A percentile compares a stretch with the other conserved stretches of the same genome.
phyloP scores from a whole-genome alignment of 1,140 invertebrate species.

The Eriocheir sinensis region DNA sequence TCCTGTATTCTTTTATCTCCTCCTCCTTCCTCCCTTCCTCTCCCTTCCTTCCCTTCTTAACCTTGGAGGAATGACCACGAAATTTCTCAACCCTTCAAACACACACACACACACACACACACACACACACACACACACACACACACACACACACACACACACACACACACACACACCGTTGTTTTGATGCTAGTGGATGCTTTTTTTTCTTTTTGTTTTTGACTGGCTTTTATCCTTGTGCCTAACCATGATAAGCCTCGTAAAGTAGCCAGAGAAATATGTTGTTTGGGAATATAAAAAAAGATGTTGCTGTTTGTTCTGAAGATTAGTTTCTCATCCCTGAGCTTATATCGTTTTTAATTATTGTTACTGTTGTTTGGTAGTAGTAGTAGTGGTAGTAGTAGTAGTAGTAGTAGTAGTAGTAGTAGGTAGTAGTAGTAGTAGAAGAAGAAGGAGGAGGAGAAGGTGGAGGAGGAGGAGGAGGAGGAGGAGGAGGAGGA shows the following conservation, averaged over 20 bases:
- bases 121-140: conserved; percentile 22
- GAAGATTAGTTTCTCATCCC: background rate
- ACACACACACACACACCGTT: background rate
- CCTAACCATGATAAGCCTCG: no score
- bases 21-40: no score
- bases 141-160: conserved; percentile 22
- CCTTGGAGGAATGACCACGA: background rate
- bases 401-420: no score
- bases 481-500: no score
- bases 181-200: background rate
- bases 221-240: no score
- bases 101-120: no score
- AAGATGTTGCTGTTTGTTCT: background rate
- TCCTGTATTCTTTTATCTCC: no score
- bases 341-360: no score
- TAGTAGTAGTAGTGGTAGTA: background rate
- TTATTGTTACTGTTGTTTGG: background rate
- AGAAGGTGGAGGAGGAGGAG: no score
- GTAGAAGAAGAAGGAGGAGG: no score
- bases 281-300: background rate
- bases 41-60: background rate
- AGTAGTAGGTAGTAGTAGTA: no score
- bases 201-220: background rate
- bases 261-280: no score
- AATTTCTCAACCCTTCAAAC: background rate